These are phyloP conservation scores for Sceliomorpha sp. DNA, from an alignment of 2,888 invertebrate species.

Conservation along the genomic window DNA sequence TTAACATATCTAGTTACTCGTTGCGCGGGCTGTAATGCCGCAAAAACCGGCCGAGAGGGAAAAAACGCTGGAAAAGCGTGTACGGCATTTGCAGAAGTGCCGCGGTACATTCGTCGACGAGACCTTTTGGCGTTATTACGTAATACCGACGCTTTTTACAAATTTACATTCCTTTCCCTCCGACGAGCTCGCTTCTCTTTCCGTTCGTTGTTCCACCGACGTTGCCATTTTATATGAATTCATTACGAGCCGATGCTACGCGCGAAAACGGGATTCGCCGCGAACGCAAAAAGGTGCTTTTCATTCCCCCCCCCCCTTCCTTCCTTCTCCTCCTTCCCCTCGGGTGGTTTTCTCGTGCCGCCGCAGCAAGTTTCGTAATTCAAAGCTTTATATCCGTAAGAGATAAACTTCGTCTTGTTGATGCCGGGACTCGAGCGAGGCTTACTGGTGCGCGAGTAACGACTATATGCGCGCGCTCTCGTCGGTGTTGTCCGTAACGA, in stretches of 20 bases:
- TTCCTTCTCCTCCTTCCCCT: slow-evolving; percentile 11
- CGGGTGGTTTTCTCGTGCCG: no score
- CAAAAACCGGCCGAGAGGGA: slow-evolving; percentile 5
- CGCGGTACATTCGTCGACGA: slow-evolving; percentile 7
- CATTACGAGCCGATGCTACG: slow-evolving; percentile 35
- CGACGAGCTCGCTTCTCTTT: slow-evolving; percentile 34
- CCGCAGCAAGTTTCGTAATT: slow-evolving; percentile 30
- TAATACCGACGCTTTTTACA: slow-evolving; percentile 33
- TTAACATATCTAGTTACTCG: slow-evolving; percentile 46
- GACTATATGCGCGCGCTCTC: no score
- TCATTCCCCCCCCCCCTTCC: slow-evolving; percentile 4
- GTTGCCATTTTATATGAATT: slow-evolving; percentile 46
- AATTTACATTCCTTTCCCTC: slow-evolving; percentile 26
- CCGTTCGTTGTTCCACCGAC: slow-evolving; percentile 19
- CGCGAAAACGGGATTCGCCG: not conserved
- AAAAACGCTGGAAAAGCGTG: slow-evolving; percentile 24
- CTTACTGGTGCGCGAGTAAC: slow-evolving; percentile 29
- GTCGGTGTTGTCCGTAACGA: slow-evolving; percentile 24
- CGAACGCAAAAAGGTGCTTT: slow-evolving; percentile 5
- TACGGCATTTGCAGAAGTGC: not conserved
- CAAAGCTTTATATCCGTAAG: slow-evolving; percentile 33
- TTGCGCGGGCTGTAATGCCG: slow-evolving; percentile 16
- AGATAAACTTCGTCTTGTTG: slow-evolving; percentile 22
- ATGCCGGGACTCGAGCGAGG: slow-evolving; percentile 24
- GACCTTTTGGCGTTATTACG: slow-evolving; percentile 25